Percentiles rank a stretch among this genome's conserved stretches.
Evolutionary conservation across 1,140 invertebrate genomes (phyloP).

Genomic region (Papilio aristodemus): DNA sequence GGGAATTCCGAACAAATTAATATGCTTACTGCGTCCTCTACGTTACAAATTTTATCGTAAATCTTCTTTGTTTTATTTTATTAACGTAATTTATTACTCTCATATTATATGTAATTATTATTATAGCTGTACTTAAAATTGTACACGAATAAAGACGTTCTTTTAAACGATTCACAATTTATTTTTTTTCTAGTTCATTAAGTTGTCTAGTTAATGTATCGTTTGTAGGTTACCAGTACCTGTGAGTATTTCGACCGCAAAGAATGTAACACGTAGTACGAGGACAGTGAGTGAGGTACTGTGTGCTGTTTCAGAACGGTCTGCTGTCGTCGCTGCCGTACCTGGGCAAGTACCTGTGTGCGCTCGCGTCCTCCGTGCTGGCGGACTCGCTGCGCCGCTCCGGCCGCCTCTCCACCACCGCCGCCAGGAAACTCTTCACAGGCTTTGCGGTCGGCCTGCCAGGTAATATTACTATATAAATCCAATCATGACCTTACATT

Average conservation of each 20-base stretch:
- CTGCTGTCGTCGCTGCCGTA: constrained; percentile 93
- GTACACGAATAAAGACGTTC: too few species aligned
- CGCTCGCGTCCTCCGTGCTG: constrained; percentile 84
- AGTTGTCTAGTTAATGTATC: too few species aligned
- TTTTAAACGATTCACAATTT: too few species aligned
- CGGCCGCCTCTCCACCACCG: constrained; percentile 85
- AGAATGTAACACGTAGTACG: too few species aligned
- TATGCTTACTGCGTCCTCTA: neutral
- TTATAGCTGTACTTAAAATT: too few species aligned
- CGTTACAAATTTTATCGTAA: too few species aligned
- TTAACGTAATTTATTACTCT: neutral
- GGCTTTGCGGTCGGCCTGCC: constrained; percentile 70
- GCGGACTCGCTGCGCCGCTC: constrained; percentile 85
- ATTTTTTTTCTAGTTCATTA: too few species aligned
- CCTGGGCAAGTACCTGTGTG: constrained; percentile 90
- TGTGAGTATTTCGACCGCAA: too few species aligned
- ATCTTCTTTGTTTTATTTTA: neutral
- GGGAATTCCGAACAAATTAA: constrained; percentile 1
- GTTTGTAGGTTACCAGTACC: too few species aligned
- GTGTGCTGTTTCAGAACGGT: constrained; percentile 85
- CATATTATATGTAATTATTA: too few species aligned
- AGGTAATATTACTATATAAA: constrained; percentile 47
- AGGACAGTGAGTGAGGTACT: too few species aligned
- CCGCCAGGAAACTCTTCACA: constrained; percentile 80
- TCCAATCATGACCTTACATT: too few species aligned